Base-by-base conservation (phyloP, 2,888 invertebrate species). In the Boloria euphrosyne region DNA sequence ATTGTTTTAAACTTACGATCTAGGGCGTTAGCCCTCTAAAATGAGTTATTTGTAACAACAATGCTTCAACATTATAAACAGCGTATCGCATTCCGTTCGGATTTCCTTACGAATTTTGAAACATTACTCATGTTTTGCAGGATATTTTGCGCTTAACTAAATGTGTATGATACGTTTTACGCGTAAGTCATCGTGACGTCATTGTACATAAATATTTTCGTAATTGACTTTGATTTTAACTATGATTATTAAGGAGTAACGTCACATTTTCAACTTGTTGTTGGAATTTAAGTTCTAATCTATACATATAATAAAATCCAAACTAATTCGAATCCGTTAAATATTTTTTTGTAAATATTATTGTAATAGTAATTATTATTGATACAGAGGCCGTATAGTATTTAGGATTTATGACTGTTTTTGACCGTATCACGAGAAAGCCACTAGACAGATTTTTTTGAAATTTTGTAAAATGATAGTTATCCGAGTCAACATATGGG, bases 11-110 rank as follows among this genome's bases (percentile, higher is more conserved):
- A 78, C 80, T 87, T 86, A 89, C 87, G 86, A 84, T 84, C 84
- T 87, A 80, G 89, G 84, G 80, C 90, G 85, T 89, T 90, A 87
- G 86, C 86, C 89, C 79, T 82, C 84, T 85, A 82, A 87, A 86
- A 84, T 82, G 80, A 82, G 84, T 80, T 81, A 81, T 87, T 86
- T 87, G 82, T 85, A 86, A 86, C 85, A 88, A 81, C 75, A 75
- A 80, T 75, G 76, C 80, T 78, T 38, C 58, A 16, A 51, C 76
- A 77, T 80, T 84, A 78, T 76, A 81, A 76, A 86, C 86, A 86
- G 77, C 80, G 84, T 86, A 80, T 80, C 77, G 78, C 80, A 82
- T 87, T 82, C 80, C 81, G 65, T 73, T 65, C 76, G 78, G 75
- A 77, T 78, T 79, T 76, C 75, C 76, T 80, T 78, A 75, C 73